Evolutionary conservation across 2,888 invertebrate genomes (phyloP).

Genomic region (Noctua janthe): DNA sequence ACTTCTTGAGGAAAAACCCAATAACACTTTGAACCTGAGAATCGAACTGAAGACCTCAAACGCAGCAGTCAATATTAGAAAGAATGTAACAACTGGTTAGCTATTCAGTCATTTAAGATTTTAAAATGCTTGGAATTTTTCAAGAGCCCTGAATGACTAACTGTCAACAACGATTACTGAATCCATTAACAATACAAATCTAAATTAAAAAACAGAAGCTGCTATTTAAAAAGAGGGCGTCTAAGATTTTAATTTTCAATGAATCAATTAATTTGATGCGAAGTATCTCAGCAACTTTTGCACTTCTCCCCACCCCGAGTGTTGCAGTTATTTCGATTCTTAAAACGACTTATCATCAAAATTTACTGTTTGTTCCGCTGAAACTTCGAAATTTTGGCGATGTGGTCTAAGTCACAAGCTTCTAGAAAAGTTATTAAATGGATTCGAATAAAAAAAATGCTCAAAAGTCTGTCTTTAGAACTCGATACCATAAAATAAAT

Average conservation of each 20-base stretch:
- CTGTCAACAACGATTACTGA: conserved; percentile 22
- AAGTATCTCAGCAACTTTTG: conserved; percentile 69
- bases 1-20: neutral
- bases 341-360: conserved; percentile 86
- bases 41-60: neutral
- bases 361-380: conserved; percentile 82
- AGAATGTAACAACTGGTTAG: neutral
- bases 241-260: conserved; percentile 58
- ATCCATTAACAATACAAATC: conserved; percentile 33
- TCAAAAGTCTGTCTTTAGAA: neutral
- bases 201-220: conserved; percentile 40
- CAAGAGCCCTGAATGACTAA: conserved; percentile 5
- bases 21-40: neutral
- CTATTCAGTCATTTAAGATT: neutral
- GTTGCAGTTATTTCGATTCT: conserved; percentile 83
- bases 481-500: neutral
- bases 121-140: neutral
- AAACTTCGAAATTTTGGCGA: conserved; percentile 72
- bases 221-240: conserved; percentile 38
- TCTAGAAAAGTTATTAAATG: neutral
- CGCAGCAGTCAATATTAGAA: neutral
- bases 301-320: conserved; percentile 65
- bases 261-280: conserved; percentile 66
- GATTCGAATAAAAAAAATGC: neutral
- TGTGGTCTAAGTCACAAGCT: conserved; percentile 57